Evolutionary conservation across 2,797 vertebrate species (phyloP).

Genomic region (Gallinago stenura): DNA sequence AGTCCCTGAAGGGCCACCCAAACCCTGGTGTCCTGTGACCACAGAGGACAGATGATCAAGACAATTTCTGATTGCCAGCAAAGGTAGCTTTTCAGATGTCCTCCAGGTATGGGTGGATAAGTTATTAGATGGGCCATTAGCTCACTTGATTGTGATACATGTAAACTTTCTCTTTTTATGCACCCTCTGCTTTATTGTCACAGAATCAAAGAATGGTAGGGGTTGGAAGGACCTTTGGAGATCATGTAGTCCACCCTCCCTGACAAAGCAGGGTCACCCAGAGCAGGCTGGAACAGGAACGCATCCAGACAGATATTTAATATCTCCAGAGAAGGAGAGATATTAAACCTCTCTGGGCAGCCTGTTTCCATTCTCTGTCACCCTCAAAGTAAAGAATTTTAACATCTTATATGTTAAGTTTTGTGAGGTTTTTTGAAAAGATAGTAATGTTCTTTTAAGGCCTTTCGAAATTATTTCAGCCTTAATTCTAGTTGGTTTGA

Average conservation of each 20-base stretch:
- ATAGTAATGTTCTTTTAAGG: not conserved
- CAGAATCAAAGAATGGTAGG: not conserved
- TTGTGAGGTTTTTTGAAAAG: not conserved
- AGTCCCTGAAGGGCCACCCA: not conserved
- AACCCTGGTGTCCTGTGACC: not conserved
- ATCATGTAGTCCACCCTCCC: not conserved
- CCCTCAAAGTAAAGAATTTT: not conserved
- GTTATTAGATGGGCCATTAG: not conserved
- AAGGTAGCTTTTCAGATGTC: not conserved
- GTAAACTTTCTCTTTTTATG: not conserved
- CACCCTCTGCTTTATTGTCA: not conserved
- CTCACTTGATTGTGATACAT: not conserved
- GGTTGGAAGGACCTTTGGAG: not conserved
- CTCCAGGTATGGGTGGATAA: not conserved
- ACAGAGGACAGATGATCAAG: not conserved
- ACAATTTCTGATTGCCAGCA: not conserved
- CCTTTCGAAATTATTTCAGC: not conserved
- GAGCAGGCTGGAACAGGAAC: not conserved
- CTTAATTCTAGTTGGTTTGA: not conserved
- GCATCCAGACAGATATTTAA: not conserved
- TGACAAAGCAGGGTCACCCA: not conserved
- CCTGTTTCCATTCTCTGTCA: not conserved
- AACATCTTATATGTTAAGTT: not conserved
- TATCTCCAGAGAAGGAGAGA: not conserved
- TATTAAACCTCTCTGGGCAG: not conserved